phyloP scores from a whole-genome alignment of 2,888 invertebrate genomes.

The Iphiclides podalirius region DNA sequence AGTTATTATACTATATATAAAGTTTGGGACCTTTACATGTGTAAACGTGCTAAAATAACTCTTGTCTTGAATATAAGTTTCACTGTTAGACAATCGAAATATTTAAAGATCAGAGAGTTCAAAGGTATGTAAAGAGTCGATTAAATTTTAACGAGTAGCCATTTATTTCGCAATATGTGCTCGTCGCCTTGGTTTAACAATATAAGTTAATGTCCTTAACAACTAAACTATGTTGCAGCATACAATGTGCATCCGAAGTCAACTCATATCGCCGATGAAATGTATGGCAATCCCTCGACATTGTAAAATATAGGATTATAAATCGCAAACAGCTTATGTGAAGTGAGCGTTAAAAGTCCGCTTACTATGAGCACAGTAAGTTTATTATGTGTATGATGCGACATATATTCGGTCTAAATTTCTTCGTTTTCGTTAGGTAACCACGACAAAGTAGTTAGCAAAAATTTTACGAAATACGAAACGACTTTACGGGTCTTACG shows the following conservation, averaged over 20 bases:
- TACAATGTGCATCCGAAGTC: constrained; percentile 11
- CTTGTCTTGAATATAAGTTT: no score
- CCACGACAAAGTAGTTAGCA: background rate
- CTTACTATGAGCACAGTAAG: constrained; percentile 13
- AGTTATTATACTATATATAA: no score
- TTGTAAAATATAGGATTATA: constrained; percentile 20
- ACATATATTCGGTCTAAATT: background rate
- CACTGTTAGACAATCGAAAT: no score
- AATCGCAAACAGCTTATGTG: constrained; percentile 20
- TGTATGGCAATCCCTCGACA: constrained; percentile 15
- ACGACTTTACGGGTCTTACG: no score
- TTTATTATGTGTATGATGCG: constrained; percentile 26
- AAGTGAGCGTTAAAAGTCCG: constrained; percentile 25
- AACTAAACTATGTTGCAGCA: constrained; percentile 5
- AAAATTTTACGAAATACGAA: background rate
- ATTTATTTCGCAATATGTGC: no score
- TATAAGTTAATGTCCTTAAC: constrained; percentile 1
- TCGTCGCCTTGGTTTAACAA: background rate
- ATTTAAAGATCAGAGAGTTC: no score
- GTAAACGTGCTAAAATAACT: no score
- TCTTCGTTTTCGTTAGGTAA: background rate
- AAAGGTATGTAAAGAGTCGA: no score
- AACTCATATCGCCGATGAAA: constrained; percentile 13
- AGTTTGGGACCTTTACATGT: no score
- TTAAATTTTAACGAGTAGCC: no score